A percentile compares a stretch with the other conserved stretches of the same genome.
Evolutionary conservation across 2,113 vertebrate genomes (phyloP).

Genomic region (Engystomops pustulosus): DNA sequence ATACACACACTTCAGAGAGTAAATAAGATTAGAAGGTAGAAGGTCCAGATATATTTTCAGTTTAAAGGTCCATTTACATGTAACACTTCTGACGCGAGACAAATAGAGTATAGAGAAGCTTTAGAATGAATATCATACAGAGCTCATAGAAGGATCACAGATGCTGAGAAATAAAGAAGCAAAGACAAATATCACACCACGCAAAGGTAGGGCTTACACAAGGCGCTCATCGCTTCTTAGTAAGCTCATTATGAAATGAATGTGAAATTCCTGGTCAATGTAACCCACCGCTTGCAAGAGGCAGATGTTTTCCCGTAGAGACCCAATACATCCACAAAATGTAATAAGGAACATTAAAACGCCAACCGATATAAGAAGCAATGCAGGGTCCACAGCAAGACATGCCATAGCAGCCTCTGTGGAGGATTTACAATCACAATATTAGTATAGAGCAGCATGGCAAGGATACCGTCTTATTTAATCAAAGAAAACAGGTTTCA

Average conservation of each 20-base stretch:
- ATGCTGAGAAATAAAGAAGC: neutral
- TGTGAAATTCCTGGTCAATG: neutral
- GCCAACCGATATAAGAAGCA: slow-evolving; percentile 84
- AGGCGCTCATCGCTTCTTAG: neutral
- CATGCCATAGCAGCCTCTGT: slow-evolving; percentile 85
- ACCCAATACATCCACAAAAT: slow-evolving; percentile 93
- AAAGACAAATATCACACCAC: neutral
- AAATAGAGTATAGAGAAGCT: no score
- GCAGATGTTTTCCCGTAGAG: slow-evolving; percentile 91
- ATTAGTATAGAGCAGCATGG: neutral
- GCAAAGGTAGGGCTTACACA: neutral
- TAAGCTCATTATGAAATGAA: neutral
- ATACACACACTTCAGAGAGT: no score
- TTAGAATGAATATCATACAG: no score
- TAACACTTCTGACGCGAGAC: no score
- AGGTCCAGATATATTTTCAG: no score
- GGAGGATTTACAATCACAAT: neutral
- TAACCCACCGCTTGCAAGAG: slow-evolving; percentile 84
- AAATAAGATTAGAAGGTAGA: no score
- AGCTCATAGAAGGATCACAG: neutral
- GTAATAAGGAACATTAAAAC: slow-evolving; percentile 91
- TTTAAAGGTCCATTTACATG: no score
- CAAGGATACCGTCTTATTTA: neutral
- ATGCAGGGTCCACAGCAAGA: slow-evolving; percentile 85
- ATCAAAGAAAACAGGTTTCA: neutral